phyloP scores from a whole-genome alignment of 1,140 invertebrate genomes.

The Drosophila oshimai region DNA sequence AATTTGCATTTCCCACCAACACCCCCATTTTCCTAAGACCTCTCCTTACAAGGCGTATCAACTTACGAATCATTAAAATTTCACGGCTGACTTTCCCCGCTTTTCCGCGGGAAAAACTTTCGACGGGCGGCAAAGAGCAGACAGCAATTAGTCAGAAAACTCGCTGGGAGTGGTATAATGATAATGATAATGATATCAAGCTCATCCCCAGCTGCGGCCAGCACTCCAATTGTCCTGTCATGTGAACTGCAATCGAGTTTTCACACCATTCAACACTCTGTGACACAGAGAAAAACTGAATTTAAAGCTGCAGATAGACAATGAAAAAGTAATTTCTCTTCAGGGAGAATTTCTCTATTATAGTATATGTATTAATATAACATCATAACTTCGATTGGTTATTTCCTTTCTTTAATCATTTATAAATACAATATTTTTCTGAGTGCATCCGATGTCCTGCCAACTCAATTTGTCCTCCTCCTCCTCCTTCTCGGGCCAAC shows the following conservation, averaged over 20 bases:
- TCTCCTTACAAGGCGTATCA: constrained; percentile 73
- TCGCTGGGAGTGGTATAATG: constrained; percentile 16
- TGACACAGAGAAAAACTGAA: constrained; percentile 15
- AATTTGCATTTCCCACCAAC: constrained; percentile 56
- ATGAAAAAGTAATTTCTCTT: too few species aligned
- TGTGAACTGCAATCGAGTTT: constrained; percentile 47
- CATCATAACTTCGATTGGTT: too few species aligned
- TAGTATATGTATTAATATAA: too few species aligned
- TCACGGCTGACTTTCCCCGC: constrained; percentile 67
- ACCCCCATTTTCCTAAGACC: not conserved
- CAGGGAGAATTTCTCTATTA: too few species aligned
- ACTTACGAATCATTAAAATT: constrained; percentile 81
- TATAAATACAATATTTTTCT: not conserved
- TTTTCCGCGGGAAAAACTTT: constrained; percentile 11
- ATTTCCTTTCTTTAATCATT: too few species aligned
- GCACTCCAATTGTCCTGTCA: constrained; percentile 30
- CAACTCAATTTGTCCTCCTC: constrained; percentile 19
- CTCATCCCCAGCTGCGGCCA: not conserved
- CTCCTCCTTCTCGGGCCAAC: too few species aligned
- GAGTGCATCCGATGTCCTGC: not conserved
- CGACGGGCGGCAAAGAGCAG: constrained; percentile 52
- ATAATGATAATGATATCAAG: constrained; percentile 39
- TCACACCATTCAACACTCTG: too few species aligned
- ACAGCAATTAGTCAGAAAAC: constrained; percentile 54
- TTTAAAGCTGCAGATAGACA: too few species aligned